Evolutionary conservation across 2,888 invertebrate species (phyloP), one percentile per base, ranked within the genome.

Genomic region (Phlogophora meticulosa): DNA sequence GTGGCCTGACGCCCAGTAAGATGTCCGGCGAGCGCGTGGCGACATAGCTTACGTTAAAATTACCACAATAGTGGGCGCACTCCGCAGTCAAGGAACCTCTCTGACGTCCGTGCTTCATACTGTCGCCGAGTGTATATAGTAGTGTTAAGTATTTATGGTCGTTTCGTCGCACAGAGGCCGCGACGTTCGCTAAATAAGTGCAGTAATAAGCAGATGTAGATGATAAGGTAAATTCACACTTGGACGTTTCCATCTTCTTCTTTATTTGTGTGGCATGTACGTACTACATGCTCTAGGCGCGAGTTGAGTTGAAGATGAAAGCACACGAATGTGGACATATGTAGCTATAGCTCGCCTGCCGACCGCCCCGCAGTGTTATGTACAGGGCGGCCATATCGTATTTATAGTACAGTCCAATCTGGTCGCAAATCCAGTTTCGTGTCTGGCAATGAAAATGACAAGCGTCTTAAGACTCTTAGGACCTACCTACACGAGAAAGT

Each of bases 91-190:
- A 34, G n/a, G 15, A 22, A 17, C 15, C 10, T 45, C 11, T 28
- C 56, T 55, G 32, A 56, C 46, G 20, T 17, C 13, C 32, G 32
- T 46, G 51, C 52, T 36, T 45, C 24, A 17, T 55, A 40, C 28
- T 40, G 34, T 51, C 49, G 45, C 55, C 1, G 11, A 78, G 67
- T 91, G 91, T 91, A 91, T 78, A 91, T 91, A 91, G 73, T 88
- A 88, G 81, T 10, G 45, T 57, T 91, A 89, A 88, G 88, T 91
- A 90, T 90, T 87, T 88, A 89, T 87, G 82, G 75, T 62, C 65
- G 52, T 34, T 57, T 11, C 11, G 24, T 42, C 28, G 49, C 58
- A 43, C 48, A 48, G 22, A 75, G n/a, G 36, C 51, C 24, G 66
- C 52, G n/a, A 17, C 42, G 24, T 32, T 38, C 52, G 43, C n/a